phyloP scores from a whole-genome alignment of 2,797 vertebrate genomes.

The Lophura swinhoii region DNA sequence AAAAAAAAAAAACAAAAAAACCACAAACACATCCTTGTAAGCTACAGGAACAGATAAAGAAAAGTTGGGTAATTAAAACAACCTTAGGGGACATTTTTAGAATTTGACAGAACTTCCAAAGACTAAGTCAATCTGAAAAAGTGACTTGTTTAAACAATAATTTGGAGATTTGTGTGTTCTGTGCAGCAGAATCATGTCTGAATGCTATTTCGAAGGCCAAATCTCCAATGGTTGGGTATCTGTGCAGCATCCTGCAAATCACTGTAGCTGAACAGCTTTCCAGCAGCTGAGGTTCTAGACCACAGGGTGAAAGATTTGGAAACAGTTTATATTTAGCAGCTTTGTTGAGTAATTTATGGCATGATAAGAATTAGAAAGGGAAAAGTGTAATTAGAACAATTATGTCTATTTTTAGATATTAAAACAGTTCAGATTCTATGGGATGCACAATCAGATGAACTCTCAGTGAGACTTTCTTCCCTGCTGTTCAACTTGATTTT shows the following conservation, averaged over 20 bases:
- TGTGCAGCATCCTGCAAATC: not conserved
- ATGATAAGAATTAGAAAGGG: slow-evolving; percentile 14
- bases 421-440: slow-evolving; percentile 25
- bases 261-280: not conserved
- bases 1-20: not conserved
- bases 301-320: slow-evolving; percentile 8
- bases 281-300: slow-evolving; percentile 31
- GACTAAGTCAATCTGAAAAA: not conserved
- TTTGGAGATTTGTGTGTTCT: not conserved
- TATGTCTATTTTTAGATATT: slow-evolving; percentile 43
- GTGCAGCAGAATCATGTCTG: not conserved
- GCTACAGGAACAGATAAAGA: not conserved
- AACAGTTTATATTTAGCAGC: not conserved
- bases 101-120: not conserved
- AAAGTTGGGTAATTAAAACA: not conserved
- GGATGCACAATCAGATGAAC: slow-evolving; percentile 33
- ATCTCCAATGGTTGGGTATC: not conserved
- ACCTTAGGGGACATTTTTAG: not conserved
- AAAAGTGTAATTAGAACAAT: slow-evolving; percentile 47
- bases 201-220: not conserved
- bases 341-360: slow-evolving; percentile 31
- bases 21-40: not conserved
- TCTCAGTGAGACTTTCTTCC: not conserved
- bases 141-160: not conserved
- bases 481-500: slow-evolving; percentile 25